Conservation (phyloP, 2,113 vertebrate species). For the Mesitornis unicolor region DNA sequence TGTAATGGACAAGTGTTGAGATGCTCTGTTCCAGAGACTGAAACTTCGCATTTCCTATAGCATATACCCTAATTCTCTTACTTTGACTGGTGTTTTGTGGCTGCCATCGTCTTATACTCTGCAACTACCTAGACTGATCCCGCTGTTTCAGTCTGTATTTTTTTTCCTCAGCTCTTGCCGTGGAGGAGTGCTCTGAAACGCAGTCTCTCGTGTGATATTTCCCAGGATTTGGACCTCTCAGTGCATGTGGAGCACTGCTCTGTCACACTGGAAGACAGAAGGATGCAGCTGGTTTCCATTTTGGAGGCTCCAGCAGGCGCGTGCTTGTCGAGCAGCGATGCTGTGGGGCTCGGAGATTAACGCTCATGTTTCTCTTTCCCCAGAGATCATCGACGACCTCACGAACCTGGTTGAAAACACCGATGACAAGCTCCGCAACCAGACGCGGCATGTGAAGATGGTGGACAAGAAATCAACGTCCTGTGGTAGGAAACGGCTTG, state of each 20-base stretch:
- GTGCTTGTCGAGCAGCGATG: neutral
- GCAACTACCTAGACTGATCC: neutral
- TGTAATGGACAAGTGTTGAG: neutral
- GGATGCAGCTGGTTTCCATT: neutral
- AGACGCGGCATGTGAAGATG: conserved; percentile 85
- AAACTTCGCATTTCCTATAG: neutral
- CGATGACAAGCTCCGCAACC: conserved; percentile 82
- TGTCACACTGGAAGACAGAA: neutral
- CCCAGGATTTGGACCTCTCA: neutral
- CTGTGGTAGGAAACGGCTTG: conserved; percentile 80
- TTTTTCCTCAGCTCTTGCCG: neutral
- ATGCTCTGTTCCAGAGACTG: neutral
- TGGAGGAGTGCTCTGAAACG: accelerated
- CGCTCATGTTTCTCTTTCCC: neutral
- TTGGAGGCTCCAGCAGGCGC: neutral
- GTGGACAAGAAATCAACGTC: conserved; percentile 91
- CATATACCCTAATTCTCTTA: neutral
- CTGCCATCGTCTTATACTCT: neutral
- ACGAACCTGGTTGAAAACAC: conserved; percentile 93
- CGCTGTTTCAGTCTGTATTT: neutral
- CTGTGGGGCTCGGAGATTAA: neutral
- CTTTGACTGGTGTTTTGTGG: neutral
- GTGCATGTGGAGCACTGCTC: accelerated
- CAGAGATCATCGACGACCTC: conserved; percentile 96
- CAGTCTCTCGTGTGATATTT: accelerated